Evolutionary conservation across 1,140 invertebrate species (phyloP), one percentile per base, ranked within the genome.

Genomic region (Parasteatoda tepidariorum): DNA sequence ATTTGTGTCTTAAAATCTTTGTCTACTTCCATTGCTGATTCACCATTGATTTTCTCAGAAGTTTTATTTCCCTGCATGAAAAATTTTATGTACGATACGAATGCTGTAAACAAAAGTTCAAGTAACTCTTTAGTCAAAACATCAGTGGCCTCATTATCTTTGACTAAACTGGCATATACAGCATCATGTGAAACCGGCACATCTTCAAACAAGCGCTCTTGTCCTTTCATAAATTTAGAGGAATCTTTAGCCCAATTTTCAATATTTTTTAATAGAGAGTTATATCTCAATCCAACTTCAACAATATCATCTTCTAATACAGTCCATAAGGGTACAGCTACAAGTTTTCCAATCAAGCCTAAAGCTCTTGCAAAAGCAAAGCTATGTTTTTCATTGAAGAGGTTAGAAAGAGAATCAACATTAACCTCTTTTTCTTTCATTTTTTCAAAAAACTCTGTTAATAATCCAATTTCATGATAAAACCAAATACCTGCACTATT

Each of bases 401-500:
- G 31, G 24, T 83, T 28, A 55, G 70, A 30, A 18, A 74, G 31
- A 0, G 38, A 38, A 66, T 26, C 34, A 33, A 18, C 3, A 3
- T 64, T 34, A 15, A 11, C 2, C 55, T 73, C 68, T 55, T 83
- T 83, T 34, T 64, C 31, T 57, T 82, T 82, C 59, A 41, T 48
- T 61, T 34, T 67, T 26, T 83, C 70, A 54, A 66, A 57, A 74
- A 83, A 83, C 30, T 83, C 81, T 11, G 18, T 34, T n/a, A 74
- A 26, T 5, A 83, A 34, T 4, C 68, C 70, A 31, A 41, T 67
- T 83, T 83, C 81, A 73, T 74, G 70, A 55, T 83, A 83, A 26
- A 83, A 83, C 81, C 81, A 83, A 18, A 83, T 55, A 11, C 81
- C 81, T n/a, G 81, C 81, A 74, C 61, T 83, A 24, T 83, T 83